phyloP scores from a whole-genome alignment of 2,113 vertebrate species.

The Speoplatyrhinus poulsoni region DNA sequence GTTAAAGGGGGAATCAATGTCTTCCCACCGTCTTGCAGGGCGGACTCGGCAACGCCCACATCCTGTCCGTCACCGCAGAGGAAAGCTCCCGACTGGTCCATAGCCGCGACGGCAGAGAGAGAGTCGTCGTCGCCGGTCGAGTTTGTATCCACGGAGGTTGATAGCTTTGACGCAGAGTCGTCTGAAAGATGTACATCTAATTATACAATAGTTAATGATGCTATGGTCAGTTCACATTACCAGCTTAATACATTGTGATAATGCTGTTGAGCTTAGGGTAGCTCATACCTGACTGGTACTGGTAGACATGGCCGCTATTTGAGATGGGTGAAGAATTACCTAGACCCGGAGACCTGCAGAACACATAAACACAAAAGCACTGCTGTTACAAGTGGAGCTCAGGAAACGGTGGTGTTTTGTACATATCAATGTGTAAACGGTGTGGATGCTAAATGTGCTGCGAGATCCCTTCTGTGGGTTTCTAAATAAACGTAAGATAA shows the following conservation, averaged over 20 bases:
- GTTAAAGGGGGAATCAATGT: too few species aligned
- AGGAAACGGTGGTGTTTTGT: too few species aligned
- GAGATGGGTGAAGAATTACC: slow-evolving; percentile 52
- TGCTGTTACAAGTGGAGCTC: neutral
- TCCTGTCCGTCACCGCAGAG: slow-evolving; percentile 12
- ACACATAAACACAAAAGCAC: neutral
- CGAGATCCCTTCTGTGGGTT: too few species aligned
- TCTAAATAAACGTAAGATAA: neutral
- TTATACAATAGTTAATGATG: neutral
- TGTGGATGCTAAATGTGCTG: too few species aligned
- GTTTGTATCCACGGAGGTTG: slow-evolving; percentile 47
- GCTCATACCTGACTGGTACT: slow-evolving; percentile 59
- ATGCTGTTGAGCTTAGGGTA: fast-evolving
- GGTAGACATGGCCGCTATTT: slow-evolving; percentile 22
- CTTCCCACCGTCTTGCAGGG: slow-evolving; percentile 73
- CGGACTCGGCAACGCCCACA: slow-evolving; percentile 66
- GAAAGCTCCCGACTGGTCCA: slow-evolving; percentile 46
- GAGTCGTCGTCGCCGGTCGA: slow-evolving; percentile 43
- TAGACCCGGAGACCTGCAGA: slow-evolving; percentile 45
- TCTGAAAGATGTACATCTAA: slow-evolving; percentile 37
- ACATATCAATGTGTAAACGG: too few species aligned
- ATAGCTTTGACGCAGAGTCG: slow-evolving; percentile 45
- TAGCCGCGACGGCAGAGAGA: slow-evolving; percentile 25
- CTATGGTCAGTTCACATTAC: neutral
- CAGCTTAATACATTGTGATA: neutral